phyloP scores from a whole-genome alignment of 1,140 invertebrate genomes.

The Papilio polyxenes region DNA sequence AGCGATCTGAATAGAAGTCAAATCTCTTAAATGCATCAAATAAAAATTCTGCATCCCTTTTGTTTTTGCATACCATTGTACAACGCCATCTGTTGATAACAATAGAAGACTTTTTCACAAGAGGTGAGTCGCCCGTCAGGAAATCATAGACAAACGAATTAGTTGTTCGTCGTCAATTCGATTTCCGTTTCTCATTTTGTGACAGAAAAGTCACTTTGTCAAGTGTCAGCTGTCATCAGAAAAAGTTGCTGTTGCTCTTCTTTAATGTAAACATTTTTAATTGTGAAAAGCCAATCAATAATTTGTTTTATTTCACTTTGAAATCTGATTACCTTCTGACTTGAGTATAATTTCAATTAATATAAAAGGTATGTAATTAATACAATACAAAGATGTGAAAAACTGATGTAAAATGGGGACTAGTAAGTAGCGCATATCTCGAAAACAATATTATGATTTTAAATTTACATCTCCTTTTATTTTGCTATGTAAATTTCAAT shows the following conservation, averaged over 20 bases:
- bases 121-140: neutral
- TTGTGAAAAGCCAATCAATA: neutral
- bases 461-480: constrained; percentile 1
- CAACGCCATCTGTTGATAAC: neutral
- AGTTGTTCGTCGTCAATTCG: neutral
- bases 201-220: neutral
- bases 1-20: neutral
- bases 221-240: neutral
- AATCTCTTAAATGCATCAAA: too few relatives aligned
- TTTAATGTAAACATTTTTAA: neutral
- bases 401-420: constrained; percentile 11
- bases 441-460: constrained; percentile 9
- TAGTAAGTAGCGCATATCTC: constrained; percentile 22
- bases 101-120: neutral
- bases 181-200: neutral
- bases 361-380: neutral
- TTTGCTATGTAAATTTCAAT: neutral
- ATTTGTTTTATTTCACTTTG: neutral
- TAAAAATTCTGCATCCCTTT: too few relatives aligned
- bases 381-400: neutral
- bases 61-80: neutral
- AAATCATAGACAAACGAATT: neutral
- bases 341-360: neutral
- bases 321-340: neutral
- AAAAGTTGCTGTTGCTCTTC: neutral